Conservation (phyloP, 2,113 vertebrate species). For the Aramus guarauna region DNA sequence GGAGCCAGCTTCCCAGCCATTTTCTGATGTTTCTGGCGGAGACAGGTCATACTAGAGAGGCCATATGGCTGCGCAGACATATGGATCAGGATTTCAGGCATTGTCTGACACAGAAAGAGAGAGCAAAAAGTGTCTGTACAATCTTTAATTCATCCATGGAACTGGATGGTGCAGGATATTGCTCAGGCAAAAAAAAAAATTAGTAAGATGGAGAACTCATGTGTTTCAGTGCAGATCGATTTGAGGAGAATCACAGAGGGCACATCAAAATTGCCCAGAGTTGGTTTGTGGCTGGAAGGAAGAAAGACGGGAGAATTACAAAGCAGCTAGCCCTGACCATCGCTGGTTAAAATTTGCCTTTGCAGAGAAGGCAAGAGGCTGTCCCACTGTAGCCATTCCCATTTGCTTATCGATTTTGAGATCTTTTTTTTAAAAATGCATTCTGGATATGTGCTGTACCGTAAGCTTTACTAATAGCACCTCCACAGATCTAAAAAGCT, state of each 20-base stretch:
- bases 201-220: neutral
- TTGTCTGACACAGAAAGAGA: neutral
- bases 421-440: neutral
- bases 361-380: neutral
- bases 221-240: neutral
- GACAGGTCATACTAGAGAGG: neutral
- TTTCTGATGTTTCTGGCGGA: slow-evolving; percentile 41
- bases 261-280: neutral
- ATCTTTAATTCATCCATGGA: neutral
- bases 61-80: neutral
- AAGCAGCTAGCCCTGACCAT: neutral
- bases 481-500: neutral
- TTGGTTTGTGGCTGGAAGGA: neutral
- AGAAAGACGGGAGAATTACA: neutral
- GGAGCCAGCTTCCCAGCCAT: neutral
- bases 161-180: neutral
- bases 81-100: slow-evolving; percentile 4
- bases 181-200: neutral
- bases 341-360: neutral
- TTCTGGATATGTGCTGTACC: neutral
- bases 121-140: neutral
- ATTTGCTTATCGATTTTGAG: neutral
- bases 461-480: neutral
- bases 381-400: neutral
- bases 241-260: neutral